phyloP scores from a whole-genome alignment of 2,113 vertebrate genomes.

The Ctenodactylus gundi region DNA sequence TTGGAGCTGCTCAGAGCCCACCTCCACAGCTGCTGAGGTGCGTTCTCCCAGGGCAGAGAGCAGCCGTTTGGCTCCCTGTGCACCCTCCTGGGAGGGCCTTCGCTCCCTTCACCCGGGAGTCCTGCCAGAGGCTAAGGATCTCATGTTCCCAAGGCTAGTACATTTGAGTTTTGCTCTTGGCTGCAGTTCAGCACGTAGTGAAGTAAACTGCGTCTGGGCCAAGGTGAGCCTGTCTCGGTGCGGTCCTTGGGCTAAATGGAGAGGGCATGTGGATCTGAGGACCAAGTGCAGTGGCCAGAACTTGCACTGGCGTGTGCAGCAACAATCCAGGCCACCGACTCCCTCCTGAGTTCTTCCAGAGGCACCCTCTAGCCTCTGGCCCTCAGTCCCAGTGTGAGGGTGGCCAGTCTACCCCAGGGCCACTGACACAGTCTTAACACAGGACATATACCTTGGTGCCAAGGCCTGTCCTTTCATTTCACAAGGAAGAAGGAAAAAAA shows the following conservation, averaged over 20 bases:
- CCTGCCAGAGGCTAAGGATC: constrained; percentile 16
- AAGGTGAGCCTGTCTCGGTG: constrained; percentile 47
- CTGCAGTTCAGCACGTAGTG: constrained; percentile 25
- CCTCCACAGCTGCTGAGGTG: no score
- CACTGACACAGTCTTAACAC: background rate
- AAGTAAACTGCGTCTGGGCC: constrained; percentile 30
- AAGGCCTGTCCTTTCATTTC: background rate
- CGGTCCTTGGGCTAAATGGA: background rate
- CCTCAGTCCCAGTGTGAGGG: background rate
- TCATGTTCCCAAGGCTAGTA: background rate
- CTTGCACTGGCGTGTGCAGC: background rate
- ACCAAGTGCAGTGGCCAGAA: background rate
- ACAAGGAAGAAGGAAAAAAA: background rate
- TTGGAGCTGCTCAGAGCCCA: background rate
- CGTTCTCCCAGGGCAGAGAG: background rate
- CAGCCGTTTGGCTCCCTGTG: background rate
- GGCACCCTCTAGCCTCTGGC: background rate
- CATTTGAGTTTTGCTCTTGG: constrained; percentile 40
- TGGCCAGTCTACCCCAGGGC: background rate
- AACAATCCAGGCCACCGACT: background rate
- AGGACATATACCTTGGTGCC: background rate
- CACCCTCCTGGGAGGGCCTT: background rate
- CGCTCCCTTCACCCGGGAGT: background rate
- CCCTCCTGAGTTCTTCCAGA: background rate
- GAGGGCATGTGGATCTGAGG: background rate